phyloP scores from a whole-genome alignment of 2,797 vertebrate genomes.

The Hemitrygon akajei region DNA sequence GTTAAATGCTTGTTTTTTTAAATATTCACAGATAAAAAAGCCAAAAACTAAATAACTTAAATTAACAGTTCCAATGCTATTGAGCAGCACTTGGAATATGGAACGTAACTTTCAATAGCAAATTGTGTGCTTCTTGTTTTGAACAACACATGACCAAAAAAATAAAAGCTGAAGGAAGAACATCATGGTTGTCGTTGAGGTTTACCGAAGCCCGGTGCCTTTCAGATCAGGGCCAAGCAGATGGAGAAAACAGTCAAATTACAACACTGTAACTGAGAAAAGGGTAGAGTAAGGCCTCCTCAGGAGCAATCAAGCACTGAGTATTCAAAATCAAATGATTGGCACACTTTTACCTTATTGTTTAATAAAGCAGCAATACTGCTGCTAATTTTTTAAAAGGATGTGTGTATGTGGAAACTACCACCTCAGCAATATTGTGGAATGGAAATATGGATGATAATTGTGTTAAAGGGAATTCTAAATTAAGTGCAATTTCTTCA shows the following conservation, averaged over 20 bases:
- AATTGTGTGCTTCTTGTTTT: background rate
- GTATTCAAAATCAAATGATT: background rate
- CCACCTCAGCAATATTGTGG: background rate
- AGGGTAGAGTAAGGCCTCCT: background rate
- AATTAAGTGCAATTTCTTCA: background rate
- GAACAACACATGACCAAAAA: background rate
- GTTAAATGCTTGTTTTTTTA: no score
- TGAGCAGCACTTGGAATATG: background rate
- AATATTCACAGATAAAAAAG: background rate
- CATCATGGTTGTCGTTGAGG: no score
- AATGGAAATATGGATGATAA: background rate
- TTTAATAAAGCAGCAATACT: background rate
- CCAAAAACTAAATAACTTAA: background rate
- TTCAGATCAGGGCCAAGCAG: background rate
- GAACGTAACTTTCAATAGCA: background rate
- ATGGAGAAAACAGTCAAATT: background rate
- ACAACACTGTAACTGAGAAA: background rate
- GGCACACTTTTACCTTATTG: background rate
- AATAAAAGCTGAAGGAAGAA: no score
- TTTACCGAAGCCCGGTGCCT: background rate
- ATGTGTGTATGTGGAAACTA: background rate
- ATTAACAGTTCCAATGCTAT: background rate
- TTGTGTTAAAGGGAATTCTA: background rate
- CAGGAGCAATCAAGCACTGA: background rate
- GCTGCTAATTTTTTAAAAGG: background rate